Evolutionary conservation across 1,140 invertebrate genomes (phyloP), one percentile per base, ranked within the genome.

Genomic region (Sitodiplosis mosellana): DNA sequence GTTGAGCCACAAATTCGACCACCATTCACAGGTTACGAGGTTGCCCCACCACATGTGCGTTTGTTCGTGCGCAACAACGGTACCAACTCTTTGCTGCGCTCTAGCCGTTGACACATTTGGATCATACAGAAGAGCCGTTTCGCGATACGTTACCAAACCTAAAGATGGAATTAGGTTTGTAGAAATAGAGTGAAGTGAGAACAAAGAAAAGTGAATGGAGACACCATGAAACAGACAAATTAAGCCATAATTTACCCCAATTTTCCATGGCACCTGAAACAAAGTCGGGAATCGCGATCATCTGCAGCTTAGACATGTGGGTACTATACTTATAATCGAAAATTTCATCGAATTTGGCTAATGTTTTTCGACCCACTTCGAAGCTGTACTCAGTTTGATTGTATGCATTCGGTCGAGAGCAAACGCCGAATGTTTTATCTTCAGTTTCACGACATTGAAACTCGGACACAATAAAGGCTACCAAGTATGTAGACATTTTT

Each of bases 261-360:
- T 87, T 86, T 56, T 87, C 83, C 83, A 87, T 87, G 36, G 82
- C 84, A 11, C 81, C 82, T 47, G 76, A 73, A 2, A 72, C 71
- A 54, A 87, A 87, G 54, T 84, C 76, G 0, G 84, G 82, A 2
- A 87, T 72, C 1, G 79, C 82, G 8, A 80, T 74, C 53, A 81
- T 74, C 60, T 80, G 76, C 51, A 76, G 57, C 47, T 76, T 71
- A 0, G 61, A 55, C 34, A 71, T 66, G 53, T 47, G 50, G 53
- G 38, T 71, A 75, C 1, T 50, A 37, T 7, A 68, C 58, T 18
- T 69, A 12, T 43, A 43, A 12, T 12, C 55, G 12, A 65, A 71
- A 34, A 70, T 68, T 2, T 63, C 50, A 43, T 69, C 61, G 27
- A 69, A 57, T 18, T 63, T 66, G 0, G 58, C 27, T 45, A 76